phyloP scores from a whole-genome alignment of 2,113 vertebrate species.

The Manacus vitellinus region DNA sequence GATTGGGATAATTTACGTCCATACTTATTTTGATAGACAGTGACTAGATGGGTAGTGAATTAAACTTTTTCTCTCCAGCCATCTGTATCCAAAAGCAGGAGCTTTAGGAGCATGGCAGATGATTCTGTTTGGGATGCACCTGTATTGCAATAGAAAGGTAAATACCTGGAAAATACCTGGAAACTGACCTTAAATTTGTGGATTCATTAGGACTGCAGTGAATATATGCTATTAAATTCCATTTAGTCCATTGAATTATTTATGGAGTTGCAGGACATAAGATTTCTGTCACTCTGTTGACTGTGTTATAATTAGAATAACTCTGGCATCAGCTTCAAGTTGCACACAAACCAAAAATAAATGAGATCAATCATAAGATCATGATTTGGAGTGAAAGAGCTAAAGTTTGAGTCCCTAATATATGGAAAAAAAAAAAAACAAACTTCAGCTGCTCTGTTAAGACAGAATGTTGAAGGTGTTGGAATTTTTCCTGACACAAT shows the following conservation, averaged over 20 bases:
- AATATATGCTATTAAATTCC: neutral
- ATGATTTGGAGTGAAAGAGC: constrained; percentile 11
- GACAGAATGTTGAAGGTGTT: constrained; percentile 22
- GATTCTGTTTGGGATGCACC: neutral
- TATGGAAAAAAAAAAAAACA: neutral
- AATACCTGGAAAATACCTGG: neutral
- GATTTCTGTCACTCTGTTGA: constrained; percentile 49
- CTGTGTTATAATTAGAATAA: constrained; percentile 51
- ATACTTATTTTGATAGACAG: constrained; percentile 49
- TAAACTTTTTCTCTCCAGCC: neutral
- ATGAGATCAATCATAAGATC: constrained; percentile 45
- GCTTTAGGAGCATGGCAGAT: neutral
- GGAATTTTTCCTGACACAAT: constrained; percentile 26
- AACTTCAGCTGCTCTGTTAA: constrained; percentile 34
- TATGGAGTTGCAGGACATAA: constrained; percentile 21
- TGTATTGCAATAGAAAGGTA: neutral
- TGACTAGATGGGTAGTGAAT: constrained; percentile 18
- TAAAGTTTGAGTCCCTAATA: neutral
- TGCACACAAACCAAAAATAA: constrained; percentile 46
- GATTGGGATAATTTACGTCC: constrained; percentile 28
- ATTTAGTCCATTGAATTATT: constrained; percentile 16
- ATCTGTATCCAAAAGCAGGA: constrained; percentile 43
- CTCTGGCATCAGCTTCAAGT: constrained; percentile 6
- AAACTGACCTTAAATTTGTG: neutral
- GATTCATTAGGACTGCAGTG: neutral